Conservation (phyloP, 2,113 vertebrate genomes). For the Petroica traversi region DNA sequence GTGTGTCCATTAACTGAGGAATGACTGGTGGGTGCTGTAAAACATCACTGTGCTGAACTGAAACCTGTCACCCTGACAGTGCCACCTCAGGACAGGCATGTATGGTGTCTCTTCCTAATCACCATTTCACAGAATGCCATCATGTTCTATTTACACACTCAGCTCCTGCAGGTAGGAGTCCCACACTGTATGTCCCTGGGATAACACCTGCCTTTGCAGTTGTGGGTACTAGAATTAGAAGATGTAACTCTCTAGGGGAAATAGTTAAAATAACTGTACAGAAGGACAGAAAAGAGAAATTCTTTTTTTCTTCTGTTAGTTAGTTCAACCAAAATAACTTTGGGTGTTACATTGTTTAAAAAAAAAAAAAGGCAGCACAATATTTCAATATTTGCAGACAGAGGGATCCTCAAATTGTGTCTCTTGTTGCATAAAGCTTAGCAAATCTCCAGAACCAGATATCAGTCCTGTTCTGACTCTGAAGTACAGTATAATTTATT, state of each 20-base stretch:
- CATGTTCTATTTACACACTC: not conserved
- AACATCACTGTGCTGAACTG: not conserved
- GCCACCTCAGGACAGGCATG: not conserved
- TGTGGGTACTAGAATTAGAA: not conserved
- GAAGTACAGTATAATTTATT: not conserved
- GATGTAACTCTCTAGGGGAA: not conserved
- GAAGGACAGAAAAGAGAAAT: not conserved
- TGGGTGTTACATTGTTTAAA: not conserved
- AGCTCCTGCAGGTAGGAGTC: not conserved
- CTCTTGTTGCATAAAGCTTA: not conserved
- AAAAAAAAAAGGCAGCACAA: not conserved
- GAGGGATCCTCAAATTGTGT: not conserved
- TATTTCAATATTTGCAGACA: not conserved
- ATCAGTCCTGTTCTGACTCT: not conserved
- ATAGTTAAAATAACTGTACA: not conserved
- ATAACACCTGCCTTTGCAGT: not conserved
- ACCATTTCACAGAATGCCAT: not conserved
- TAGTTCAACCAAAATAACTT: not conserved
- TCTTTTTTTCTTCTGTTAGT: not conserved
- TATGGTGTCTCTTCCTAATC: not conserved
- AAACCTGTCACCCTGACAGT: not conserved
- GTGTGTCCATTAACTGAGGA: rapidly evolving
- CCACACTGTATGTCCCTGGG: not conserved
- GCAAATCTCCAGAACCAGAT: not conserved
- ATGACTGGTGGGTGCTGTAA: not conserved